These are phyloP conservation scores for Galerucella pusilla DNA, from an alignment of 2,888 invertebrate species.

Conservation along the genomic window DNA sequence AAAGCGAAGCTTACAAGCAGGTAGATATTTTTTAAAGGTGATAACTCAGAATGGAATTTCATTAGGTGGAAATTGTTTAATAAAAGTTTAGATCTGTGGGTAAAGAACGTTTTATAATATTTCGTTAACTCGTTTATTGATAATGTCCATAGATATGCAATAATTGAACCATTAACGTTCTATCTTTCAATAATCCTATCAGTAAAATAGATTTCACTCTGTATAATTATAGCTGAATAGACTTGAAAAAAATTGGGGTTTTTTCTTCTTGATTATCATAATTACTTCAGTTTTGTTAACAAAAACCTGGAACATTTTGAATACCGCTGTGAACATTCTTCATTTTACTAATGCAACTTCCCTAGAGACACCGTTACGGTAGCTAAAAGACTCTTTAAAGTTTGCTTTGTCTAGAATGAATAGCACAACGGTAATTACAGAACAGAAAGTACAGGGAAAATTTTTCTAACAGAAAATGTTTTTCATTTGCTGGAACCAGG, in stretches of 20 bases:
- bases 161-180: no score
- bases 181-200: no score
- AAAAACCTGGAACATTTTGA: slow-evolving; percentile 24
- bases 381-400: slow-evolving; percentile 18
- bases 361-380: slow-evolving; percentile 29
- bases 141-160: no score
- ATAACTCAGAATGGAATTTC: neutral
- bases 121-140: no score
- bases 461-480: neutral
- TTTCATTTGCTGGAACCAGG: neutral
- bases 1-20: neutral
- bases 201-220: neutral
- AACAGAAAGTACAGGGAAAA: neutral
- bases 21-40: neutral
- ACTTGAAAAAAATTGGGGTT: neutral
- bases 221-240: neutral
- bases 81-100: neutral
- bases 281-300: slow-evolving; percentile 1
- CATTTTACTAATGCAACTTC: slow-evolving; percentile 47
- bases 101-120: no score
- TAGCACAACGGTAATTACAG: slow-evolving; percentile 26
- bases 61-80: neutral
- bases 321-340: slow-evolving; percentile 42
- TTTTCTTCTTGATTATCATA: neutral
- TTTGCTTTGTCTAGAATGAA: slow-evolving; percentile 18